phyloP scores from a whole-genome alignment of 1,140 invertebrate genomes.

The Ditylenchus dipsaci region DNA sequence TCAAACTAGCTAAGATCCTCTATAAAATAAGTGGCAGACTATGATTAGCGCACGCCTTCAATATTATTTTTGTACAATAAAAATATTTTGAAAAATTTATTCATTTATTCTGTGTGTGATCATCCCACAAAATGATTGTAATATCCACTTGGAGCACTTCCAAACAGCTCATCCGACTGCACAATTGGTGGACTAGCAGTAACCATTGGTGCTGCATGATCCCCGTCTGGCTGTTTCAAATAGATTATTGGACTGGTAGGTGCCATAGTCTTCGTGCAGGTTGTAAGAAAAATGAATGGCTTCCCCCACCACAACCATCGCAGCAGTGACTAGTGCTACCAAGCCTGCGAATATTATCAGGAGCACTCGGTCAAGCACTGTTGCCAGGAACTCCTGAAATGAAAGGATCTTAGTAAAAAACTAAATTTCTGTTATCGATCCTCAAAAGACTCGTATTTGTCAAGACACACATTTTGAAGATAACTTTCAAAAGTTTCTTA shows the following conservation, averaged over 20 bases:
- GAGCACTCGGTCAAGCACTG: constrained; percentile 54
- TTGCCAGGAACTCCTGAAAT: constrained; percentile 47
- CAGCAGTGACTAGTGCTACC: constrained; percentile 48
- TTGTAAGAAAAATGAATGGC: constrained; percentile 54
- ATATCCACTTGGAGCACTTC: no score
- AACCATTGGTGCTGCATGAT: background rate
- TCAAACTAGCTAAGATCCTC: no score
- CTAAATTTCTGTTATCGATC: no score
- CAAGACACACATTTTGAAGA: no score
- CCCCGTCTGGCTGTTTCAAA: background rate
- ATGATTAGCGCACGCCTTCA: no score
- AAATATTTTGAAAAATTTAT: no score
- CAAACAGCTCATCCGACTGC: background rate
- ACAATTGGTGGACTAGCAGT: background rate
- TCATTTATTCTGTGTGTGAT: no score
- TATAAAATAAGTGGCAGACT: no score
- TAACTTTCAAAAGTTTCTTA: no score
- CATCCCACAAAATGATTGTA: no score
- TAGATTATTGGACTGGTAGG: background rate
- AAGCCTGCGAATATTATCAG: constrained; percentile 52
- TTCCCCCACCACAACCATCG: constrained; percentile 56
- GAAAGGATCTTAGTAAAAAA: background rate
- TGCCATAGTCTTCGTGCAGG: background rate
- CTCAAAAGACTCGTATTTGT: no score
- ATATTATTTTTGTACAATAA: no score